Conservation (phyloP, 2,888 invertebrate species). For the Nudaria mundana region DNA sequence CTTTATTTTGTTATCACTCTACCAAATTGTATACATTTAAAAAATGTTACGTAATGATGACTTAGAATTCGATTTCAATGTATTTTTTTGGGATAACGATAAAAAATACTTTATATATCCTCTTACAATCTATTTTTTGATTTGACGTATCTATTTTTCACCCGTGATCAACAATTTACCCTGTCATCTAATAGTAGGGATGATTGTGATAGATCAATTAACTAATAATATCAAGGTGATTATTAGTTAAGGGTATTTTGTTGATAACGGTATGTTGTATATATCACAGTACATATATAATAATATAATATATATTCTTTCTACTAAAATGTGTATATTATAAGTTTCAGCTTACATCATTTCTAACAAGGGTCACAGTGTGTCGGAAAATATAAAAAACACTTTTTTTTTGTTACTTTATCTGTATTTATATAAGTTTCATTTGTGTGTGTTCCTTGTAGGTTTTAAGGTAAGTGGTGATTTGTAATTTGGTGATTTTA, state of each 20-base stretch:
- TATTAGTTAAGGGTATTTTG: background rate
- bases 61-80: no score
- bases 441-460: conserved; percentile 29
- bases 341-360: conserved; percentile 43
- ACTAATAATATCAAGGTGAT: no score
- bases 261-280: conserved; percentile 1
- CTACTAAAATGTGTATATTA: conserved; percentile 36
- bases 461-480: conserved; percentile 29
- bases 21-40: no score
- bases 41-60: no score
- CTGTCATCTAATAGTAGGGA: background rate
- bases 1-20: no score
- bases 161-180: background rate
- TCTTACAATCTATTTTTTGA: conserved; percentile 1
- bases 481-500: background rate
- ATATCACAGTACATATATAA: conserved; percentile 14
- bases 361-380: conserved; percentile 55
- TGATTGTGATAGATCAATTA: background rate
- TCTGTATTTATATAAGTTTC: conserved; percentile 14
- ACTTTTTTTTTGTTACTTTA: conserved; percentile 25
- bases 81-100: no score
- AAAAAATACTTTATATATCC: no score
- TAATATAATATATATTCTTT: conserved; percentile 10
- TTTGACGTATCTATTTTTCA: background rate
- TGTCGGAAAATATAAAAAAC: conserved; percentile 26